Percentiles rank a stretch among this genome's conserved stretches.
phyloP scores from a whole-genome alignment of 2,888 invertebrate genomes.

The Coleophora deauratella region DNA sequence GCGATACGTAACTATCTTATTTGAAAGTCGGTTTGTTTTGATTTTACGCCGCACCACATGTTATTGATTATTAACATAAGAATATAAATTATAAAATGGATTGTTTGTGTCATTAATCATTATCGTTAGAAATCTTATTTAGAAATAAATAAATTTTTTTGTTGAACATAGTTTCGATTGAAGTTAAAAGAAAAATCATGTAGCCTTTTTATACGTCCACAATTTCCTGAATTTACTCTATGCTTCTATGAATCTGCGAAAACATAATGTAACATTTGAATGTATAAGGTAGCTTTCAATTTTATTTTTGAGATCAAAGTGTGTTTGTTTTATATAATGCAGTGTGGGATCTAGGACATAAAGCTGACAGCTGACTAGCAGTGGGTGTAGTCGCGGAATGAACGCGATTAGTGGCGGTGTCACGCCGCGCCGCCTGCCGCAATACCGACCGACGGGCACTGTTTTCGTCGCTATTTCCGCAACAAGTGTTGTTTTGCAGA shows the following conservation, averaged over 20 bases:
- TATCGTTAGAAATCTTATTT: no score
- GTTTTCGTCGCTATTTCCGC: conserved; percentile 68
- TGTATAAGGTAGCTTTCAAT: neutral
- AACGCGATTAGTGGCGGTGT: conserved; percentile 34
- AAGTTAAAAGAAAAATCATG: neutral
- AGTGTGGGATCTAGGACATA: conserved; percentile 14
- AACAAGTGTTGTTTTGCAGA: conserved; percentile 69
- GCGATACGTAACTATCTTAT: conserved; percentile 56
- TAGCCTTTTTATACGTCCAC: neutral
- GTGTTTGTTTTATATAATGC: neutral
- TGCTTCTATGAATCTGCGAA: no score
- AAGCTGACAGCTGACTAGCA: conserved; percentile 16
- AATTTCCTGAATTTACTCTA: neutral
- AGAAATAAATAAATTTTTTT: neutral
- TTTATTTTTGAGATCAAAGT: neutral
- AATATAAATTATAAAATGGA: no score
- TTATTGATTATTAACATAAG: conserved; percentile 20
- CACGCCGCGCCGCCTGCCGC: conserved; percentile 20
- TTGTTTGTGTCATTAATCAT: no score
- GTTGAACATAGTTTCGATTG: neutral
- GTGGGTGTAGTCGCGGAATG: conserved; percentile 28
- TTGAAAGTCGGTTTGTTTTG: conserved; percentile 65
- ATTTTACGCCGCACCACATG: conserved; percentile 47
- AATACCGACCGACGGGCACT: conserved; percentile 36
- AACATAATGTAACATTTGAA: no score